These are phyloP conservation scores for Drosophila vallismaia DNA, from an alignment of 2,888 invertebrate species.

Conservation along the genomic window DNA sequence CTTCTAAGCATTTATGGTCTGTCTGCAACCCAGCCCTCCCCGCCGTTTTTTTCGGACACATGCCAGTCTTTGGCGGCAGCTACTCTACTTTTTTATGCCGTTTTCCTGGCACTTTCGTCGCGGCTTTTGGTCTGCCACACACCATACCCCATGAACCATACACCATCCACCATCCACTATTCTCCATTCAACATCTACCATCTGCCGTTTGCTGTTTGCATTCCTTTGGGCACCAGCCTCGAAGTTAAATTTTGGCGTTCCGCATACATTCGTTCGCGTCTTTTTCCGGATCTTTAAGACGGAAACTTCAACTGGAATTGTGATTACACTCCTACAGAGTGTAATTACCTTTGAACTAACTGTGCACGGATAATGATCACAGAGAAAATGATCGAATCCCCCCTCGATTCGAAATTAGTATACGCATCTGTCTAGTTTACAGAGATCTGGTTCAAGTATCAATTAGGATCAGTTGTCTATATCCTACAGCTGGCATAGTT, in stretches of 20 bases:
- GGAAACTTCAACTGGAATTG: no score
- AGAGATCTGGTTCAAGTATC: no score
- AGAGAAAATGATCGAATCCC: no score
- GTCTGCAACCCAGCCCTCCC: background rate
- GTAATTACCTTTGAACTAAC: no score
- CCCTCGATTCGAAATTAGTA: no score
- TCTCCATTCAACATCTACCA: slow-evolving; percentile 2
- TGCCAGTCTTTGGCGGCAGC: slow-evolving; percentile 15
- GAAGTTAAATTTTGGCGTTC: slow-evolving; percentile 66
- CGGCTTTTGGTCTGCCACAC: slow-evolving; percentile 9
- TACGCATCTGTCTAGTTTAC: no score
- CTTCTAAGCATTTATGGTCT: slow-evolving; percentile 44
- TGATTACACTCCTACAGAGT: no score
- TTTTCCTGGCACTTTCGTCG: slow-evolving; percentile 39
- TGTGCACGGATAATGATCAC: no score
- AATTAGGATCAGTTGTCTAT: no score
- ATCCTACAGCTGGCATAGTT: no score
- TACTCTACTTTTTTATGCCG: slow-evolving; percentile 21
- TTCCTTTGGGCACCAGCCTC: slow-evolving; percentile 37
- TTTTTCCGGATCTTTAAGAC: slow-evolving; percentile 8
- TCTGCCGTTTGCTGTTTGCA: slow-evolving; percentile 44
- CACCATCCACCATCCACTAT: background rate
- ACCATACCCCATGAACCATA: background rate
- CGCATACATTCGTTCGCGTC: slow-evolving; percentile 57
- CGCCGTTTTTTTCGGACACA: slow-evolving; percentile 29